A percentile compares a stretch with the other conserved stretches of the same genome.
phyloP scores from a whole-genome alignment of 1,140 invertebrate genomes.

The Drosophila murphyi region DNA sequence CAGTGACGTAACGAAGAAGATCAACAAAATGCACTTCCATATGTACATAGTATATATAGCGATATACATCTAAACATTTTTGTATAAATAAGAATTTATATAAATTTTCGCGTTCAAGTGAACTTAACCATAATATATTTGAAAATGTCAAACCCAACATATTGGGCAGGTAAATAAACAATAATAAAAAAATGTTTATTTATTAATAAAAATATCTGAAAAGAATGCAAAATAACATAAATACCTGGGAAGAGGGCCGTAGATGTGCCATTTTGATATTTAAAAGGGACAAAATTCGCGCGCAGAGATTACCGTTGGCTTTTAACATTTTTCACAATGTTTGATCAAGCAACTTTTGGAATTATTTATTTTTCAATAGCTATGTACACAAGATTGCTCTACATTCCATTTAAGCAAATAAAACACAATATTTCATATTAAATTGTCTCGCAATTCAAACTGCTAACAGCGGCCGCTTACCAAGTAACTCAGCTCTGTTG shows the following conservation, averaged over 20 bases:
- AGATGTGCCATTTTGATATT: not conserved
- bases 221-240: too few relatives aligned
- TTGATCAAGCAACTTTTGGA: too few relatives aligned
- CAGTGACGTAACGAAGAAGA: slow-evolving; percentile 23
- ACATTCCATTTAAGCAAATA: too few relatives aligned
- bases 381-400: too few relatives aligned
- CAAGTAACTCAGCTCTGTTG: too few relatives aligned
- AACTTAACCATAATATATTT: slow-evolving; percentile 30
- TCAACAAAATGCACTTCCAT: slow-evolving; percentile 31
- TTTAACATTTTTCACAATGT: too few relatives aligned
- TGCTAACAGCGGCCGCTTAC: not conserved
- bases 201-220: slow-evolving; percentile 13
- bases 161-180: slow-evolving; percentile 7
- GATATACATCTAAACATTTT: slow-evolving; percentile 8
- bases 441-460: not conserved
- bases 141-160: not conserved
- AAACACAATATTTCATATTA: too few relatives aligned
- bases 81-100: slow-evolving; percentile 38
- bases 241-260: too few relatives aligned
- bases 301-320: not conserved
- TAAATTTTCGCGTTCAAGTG: slow-evolving; percentile 31
- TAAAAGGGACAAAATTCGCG: not conserved
- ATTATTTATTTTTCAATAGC: too few relatives aligned
- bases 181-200: slow-evolving; percentile 26
- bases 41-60: slow-evolving; percentile 40